Evolutionary conservation across 92 coral and sea anemone genomes (phyloP).

Genomic region (Bergia sp.): DNA sequence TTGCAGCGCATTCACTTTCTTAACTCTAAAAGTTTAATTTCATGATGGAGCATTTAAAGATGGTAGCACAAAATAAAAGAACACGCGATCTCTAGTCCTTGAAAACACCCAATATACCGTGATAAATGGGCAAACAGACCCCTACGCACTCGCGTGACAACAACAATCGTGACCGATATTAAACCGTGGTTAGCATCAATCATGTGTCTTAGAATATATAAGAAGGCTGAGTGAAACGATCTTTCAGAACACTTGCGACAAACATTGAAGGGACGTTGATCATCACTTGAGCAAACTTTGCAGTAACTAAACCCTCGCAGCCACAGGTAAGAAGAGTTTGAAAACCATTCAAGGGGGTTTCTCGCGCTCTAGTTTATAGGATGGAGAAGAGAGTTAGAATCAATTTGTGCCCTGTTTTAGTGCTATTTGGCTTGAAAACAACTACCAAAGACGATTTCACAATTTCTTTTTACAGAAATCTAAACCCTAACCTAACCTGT

Average conservation of each 20-base stretch:
- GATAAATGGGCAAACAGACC: background rate
- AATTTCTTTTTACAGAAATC: too few species aligned
- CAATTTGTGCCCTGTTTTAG: too few species aligned
- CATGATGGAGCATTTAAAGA: background rate
- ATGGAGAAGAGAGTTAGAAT: too few species aligned
- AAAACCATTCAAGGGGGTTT: too few species aligned
- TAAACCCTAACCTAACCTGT: too few species aligned
- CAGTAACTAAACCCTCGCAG: too few species aligned
- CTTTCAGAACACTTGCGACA: background rate
- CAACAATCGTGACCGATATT: background rate
- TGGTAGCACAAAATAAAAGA: background rate
- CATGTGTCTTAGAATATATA: background rate
- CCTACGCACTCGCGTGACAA: background rate
- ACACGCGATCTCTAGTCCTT: background rate
- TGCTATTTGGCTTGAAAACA: too few species aligned
- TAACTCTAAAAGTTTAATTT: background rate
- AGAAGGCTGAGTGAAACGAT: background rate
- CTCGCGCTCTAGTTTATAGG: too few species aligned
- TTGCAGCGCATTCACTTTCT: too few species aligned
- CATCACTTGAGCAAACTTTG: background rate
- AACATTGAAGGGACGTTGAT: background rate
- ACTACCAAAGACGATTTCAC: too few species aligned
- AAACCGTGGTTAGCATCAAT: background rate
- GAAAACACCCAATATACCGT: background rate
- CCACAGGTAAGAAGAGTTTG: too few species aligned